A percentile compares a stretch with the other conserved stretches of the same genome.
These are phyloP conservation scores for Caenorhabditis panamensis DNA, from an alignment of 2,888 invertebrate species.

Conservation along the genomic window DNA sequence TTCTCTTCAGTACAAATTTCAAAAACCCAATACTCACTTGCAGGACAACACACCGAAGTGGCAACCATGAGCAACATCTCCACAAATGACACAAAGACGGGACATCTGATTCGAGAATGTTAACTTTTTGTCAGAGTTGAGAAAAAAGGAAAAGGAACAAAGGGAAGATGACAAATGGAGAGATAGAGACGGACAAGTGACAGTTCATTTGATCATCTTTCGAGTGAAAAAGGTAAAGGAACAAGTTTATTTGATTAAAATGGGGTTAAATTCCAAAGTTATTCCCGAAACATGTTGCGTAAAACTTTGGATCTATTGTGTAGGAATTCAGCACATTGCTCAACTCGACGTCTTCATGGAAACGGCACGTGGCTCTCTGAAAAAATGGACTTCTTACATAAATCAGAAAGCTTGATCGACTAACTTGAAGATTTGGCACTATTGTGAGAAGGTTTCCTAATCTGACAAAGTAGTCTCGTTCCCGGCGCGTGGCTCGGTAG, in stretches of 20 bases:
- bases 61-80: slow-evolving; percentile 12
- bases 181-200: neutral
- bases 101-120: neutral
- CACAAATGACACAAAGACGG: slow-evolving; percentile 11
- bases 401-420: neutral
- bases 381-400: slow-evolving; percentile 10
- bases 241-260: neutral
- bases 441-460: slow-evolving; percentile 17
- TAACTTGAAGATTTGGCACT: slow-evolving; percentile 16
- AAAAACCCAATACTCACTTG: slow-evolving; percentile 5
- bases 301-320: slow-evolving; percentile 12
- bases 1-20: no score
- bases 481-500: neutral
- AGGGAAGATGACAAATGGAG: slow-evolving; percentile 1
- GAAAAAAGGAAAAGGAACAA: neutral
- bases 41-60: slow-evolving; percentile 53
- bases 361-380: slow-evolving; percentile 11
- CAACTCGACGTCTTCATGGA: slow-evolving; percentile 28
- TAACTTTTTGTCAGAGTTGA: no score
- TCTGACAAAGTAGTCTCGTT: neutral
- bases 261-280: no score
- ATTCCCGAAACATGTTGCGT: slow-evolving; percentile 11
- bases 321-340: slow-evolving; percentile 25
- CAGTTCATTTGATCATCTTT: neutral
- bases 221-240: neutral